Evolutionary conservation across 2,888 invertebrate species (phyloP).

Genomic region (Sphaerophoria taeniata): DNA sequence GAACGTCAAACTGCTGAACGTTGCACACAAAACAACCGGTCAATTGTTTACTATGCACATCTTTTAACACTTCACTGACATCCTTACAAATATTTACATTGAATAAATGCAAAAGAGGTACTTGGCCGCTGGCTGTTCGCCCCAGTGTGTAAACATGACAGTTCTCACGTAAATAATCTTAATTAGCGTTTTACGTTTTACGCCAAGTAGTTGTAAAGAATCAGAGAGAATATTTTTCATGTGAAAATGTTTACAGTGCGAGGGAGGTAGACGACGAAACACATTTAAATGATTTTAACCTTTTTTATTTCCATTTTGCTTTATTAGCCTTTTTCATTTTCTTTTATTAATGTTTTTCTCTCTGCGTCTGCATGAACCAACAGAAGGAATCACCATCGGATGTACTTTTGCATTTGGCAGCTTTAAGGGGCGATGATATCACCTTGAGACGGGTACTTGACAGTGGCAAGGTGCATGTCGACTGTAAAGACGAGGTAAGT

Average conservation of each 20-base stretch:
- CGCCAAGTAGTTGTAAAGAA: conserved; percentile 1
- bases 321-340: conserved; percentile 57
- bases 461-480: conserved; percentile 96
- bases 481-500: conserved; percentile 95
- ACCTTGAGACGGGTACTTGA: conserved; percentile 91
- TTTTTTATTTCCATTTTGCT: conserved; percentile 37
- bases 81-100: conserved; percentile 42
- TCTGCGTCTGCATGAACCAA: conserved; percentile 79
- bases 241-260: conserved; percentile 11
- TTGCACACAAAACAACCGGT: too few species aligned
- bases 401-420: conserved; percentile 95
- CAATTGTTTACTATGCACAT: background rate
- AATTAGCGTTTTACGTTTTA: conserved; percentile 52
- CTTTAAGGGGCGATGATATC: conserved; percentile 92
- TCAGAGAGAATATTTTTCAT: background rate
- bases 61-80: conserved; percentile 47
- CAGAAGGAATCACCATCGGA: conserved; percentile 97
- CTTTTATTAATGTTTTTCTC: conserved; percentile 51
- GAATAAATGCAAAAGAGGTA: conserved; percentile 17
- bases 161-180: conserved; percentile 66
- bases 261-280: conserved; percentile 38
- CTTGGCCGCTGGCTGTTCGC: background rate
- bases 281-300: conserved; percentile 56
- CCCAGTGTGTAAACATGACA: conserved; percentile 13
- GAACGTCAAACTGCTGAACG: too few species aligned